Percentiles rank a stretch among this genome's conserved stretches.
Evolutionary conservation across 2,113 vertebrate species (phyloP).

Genomic region (Spheniscus mendiculus): DNA sequence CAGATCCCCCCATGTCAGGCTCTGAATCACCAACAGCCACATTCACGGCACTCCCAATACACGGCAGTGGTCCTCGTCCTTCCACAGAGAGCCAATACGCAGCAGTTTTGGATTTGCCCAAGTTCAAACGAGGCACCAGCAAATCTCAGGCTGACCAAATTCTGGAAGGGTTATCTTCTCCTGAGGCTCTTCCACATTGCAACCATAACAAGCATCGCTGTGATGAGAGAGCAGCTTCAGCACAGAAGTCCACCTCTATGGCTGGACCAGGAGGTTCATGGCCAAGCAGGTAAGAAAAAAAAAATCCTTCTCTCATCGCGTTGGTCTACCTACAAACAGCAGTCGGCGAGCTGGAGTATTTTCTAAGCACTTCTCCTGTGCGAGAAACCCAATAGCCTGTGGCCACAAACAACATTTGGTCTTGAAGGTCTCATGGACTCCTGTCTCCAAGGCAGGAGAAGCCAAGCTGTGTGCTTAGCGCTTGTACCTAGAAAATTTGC

Average conservation of each 20-base stretch:
- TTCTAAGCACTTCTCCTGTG: not conserved
- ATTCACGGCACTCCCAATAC: not conserved
- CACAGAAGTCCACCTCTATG: not conserved
- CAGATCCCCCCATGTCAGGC: accelerated
- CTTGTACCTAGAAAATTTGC: not conserved
- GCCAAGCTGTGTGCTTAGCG: not conserved
- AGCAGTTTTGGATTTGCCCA: not conserved
- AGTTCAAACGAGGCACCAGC: not conserved
- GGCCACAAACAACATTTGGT: not conserved
- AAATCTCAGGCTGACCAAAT: not conserved
- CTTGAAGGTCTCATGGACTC: not conserved
- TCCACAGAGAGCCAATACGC: not conserved
- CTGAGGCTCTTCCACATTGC: not conserved
- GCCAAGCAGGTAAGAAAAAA: not conserved
- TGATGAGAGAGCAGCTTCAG: not conserved
- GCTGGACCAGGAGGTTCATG: not conserved
- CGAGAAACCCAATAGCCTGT: not conserved
- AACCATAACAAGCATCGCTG: not conserved
- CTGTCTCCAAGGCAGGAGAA: not conserved
- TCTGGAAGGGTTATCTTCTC: not conserved
- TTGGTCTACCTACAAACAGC: not conserved
- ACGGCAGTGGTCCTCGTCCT: accelerated
- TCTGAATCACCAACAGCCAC: not conserved
- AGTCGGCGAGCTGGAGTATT: not conserved
- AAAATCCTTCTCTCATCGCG: not conserved